Conservation (phyloP, 2,888 invertebrate genomes). For the Hipparchia semele region DNA sequence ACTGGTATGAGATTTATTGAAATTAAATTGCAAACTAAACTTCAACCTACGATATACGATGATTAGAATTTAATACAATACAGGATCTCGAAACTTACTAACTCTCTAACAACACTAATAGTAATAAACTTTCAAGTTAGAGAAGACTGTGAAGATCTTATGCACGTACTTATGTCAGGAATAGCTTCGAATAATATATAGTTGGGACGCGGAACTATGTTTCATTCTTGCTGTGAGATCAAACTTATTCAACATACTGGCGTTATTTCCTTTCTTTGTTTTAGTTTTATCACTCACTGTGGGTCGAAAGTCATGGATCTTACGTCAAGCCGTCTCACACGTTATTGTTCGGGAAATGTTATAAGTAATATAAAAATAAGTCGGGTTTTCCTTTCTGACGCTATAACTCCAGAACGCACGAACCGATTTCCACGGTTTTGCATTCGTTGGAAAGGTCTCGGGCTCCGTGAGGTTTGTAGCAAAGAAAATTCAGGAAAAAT, state of each 20-base stretch:
- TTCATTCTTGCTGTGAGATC: conserved; percentile 3
- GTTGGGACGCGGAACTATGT: conserved; percentile 7
- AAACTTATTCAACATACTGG: conserved; percentile 5
- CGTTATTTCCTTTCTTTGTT: conserved; percentile 8
- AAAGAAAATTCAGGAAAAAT: no score
- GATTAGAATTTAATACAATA: conserved; percentile 1
- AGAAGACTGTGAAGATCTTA: not conserved
- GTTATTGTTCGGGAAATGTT: not conserved
- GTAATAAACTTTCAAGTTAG: conserved; percentile 9
- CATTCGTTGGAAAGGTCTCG: no score
- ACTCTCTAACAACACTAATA: conserved; percentile 7
- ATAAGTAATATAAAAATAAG: no score
- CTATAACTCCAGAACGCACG: no score
- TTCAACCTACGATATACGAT: not conserved
- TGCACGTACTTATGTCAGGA: not conserved
- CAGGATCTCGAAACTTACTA: not conserved
- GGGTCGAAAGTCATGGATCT: not conserved
- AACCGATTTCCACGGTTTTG: no score
- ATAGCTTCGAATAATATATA: conserved; percentile 2
- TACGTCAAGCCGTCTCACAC: not conserved
- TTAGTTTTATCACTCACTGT: not conserved
- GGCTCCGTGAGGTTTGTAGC: no score
- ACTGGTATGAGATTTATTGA: no score
- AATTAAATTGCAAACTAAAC: no score
- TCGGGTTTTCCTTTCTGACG: no score